Base-by-base conservation (phyloP, 2,113 vertebrate genomes). In the Odobenus rosmarus region DNA sequence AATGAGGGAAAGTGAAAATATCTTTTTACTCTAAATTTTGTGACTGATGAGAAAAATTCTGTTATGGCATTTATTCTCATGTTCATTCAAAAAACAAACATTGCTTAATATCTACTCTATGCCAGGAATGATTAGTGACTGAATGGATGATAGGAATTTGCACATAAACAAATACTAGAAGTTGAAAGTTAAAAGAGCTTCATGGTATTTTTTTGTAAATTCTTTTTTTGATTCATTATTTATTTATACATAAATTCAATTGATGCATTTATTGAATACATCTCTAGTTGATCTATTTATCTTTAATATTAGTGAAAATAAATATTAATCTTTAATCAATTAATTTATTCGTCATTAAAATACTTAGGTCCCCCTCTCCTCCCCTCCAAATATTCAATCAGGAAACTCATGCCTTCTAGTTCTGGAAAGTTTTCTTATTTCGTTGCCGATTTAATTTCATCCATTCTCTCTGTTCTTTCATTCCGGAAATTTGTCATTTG, bases 21-120 rank as follows among this genome's bases (percentile, higher is more conserved):
- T 46, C 39, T 62, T 64, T 90, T 67, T 64, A 21, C 28, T 96
- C 39, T 51, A 96, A 87, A 59, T 85, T 97, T 79, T 85, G 31
- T 61, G 24, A 61, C 76, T 42, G 53, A 84, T n/a, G 57, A 84
- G 53, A 93, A 90, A 90, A 26, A 67, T 95, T 90, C 16, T 53
- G 97, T 93, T 89, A 90, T 36, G 94, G 88, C 26, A 67, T 93
- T 91, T 89, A 87, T 86, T 93, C 39, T 4, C 36, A 18, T 69
- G 16, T 77, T 95, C 53, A 72, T 85, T 94, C 3, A 69, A 94
- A 94, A 84, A 89, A 59, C 28, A 88, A 90, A 51, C 15, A 26
- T 90, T 92, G 57, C 53, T 80, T 91, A 88, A 88, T 80, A 93
- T 26, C 53, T 74, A 28, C 55, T 96, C 62, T 49, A 59, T 92